phyloP scores from a whole-genome alignment of 1,140 invertebrate species.

The Oscheius sp. region DNA sequence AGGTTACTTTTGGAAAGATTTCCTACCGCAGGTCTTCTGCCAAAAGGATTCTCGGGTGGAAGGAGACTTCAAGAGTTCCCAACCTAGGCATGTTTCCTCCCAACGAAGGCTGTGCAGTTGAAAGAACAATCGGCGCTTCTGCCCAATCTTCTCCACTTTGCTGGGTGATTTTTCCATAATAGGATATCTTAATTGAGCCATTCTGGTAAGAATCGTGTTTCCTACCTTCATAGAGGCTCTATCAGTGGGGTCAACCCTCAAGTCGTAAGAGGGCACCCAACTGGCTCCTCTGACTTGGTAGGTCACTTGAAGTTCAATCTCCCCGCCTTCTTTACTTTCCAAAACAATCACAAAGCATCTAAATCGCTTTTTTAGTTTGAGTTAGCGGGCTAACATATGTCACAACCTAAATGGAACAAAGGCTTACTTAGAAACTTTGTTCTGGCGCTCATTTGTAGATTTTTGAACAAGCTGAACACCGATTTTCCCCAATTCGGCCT shows the following conservation, averaged over 20 bases:
- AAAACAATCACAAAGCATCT: slow-evolving; percentile 9
- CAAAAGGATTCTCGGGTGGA: too few species aligned
- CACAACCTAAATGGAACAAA: too few species aligned
- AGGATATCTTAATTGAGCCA: slow-evolving; percentile 55
- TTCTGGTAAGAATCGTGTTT: background rate
- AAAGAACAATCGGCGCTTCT: slow-evolving; percentile 60
- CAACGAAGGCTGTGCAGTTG: slow-evolving; percentile 62
- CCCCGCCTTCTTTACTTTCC: slow-evolving; percentile 9
- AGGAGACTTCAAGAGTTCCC: slow-evolving; percentile 49
- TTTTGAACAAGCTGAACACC: too few species aligned
- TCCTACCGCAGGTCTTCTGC: too few species aligned
- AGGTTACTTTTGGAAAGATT: background rate
- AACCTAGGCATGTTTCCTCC: slow-evolving; percentile 62
- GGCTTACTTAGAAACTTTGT: too few species aligned
- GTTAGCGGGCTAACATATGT: background rate
- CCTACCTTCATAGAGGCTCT: slow-evolving; percentile 11
- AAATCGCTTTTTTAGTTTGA: background rate
- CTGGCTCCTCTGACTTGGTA: slow-evolving; percentile 61
- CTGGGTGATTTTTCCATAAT: slow-evolving; percentile 62
- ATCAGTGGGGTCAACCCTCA: slow-evolving; percentile 59
- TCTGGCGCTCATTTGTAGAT: slow-evolving; percentile 21
- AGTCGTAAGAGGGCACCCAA: slow-evolving; percentile 63
- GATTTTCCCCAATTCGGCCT: slow-evolving; percentile 22
- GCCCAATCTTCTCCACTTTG: slow-evolving; percentile 63
- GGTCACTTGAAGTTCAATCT: slow-evolving; percentile 47